A percentile compares a stretch with the other conserved stretches of the same genome.
Evolutionary conservation across 2,888 invertebrate species (phyloP).

Genomic region (Plutella xylostella): DNA sequence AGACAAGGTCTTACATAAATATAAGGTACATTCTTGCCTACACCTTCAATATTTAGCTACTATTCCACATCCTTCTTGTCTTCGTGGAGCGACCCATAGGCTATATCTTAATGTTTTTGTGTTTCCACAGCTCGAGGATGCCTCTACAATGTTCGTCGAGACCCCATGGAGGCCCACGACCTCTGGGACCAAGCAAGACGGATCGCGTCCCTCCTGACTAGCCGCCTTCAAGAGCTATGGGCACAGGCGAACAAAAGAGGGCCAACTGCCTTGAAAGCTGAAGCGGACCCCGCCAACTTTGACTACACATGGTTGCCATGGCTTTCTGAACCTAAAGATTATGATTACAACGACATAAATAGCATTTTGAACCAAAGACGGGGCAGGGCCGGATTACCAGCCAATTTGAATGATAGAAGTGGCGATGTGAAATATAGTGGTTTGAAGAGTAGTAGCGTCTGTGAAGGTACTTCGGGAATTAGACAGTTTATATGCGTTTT

Average conservation of each 20-base stretch:
- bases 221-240: constrained; percentile 47
- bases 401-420: neutral
- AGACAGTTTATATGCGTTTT: constrained; percentile 53
- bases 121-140: constrained; percentile 74
- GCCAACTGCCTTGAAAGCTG: constrained; percentile 51
- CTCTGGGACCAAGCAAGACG: constrained; percentile 63
- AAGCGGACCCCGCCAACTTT: constrained; percentile 77
- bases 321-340: constrained; percentile 28
- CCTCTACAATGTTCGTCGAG: constrained; percentile 79
- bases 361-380: too few species aligned
- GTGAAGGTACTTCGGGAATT: constrained; percentile 38
- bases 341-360: neutral
- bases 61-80: neutral
- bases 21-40: neutral
- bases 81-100: neutral
- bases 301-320: constrained; percentile 81
- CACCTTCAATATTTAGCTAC: neutral
- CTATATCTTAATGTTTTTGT: too few species aligned
- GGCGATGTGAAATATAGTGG: neutral
- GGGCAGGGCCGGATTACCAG: too few species aligned
- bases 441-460: constrained; percentile 15
- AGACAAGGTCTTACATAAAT: too few species aligned
- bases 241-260: constrained; percentile 59
- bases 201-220: constrained; percentile 51
- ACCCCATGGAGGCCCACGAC: constrained; percentile 85